Evolutionary conservation across 2,888 invertebrate genomes (phyloP), one percentile per base, ranked within the genome.

Genomic region (Crepidodera aurea): DNA sequence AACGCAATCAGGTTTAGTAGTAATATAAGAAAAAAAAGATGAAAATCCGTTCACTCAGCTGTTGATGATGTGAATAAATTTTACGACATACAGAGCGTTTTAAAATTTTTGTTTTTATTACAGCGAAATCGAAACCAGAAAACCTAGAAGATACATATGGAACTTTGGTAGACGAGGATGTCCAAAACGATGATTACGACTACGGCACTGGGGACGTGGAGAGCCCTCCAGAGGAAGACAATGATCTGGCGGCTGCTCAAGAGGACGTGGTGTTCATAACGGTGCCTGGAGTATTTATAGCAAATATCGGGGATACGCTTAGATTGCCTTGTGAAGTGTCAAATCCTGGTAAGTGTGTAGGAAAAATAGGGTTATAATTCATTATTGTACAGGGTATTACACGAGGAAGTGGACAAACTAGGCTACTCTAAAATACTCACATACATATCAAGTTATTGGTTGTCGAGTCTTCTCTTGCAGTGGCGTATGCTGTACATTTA

Each of bases 311-410:
- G 3, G 73, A 74, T 13, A 74, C 72, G 7, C 77, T 81, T 7
- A 64, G 68, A 10, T 67, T 82, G 18, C 81, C 81, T 2, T 82
- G 82, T 63, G 72, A 79, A 27, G 63, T 67, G 15, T 63, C 69
- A 6, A 60, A 61, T n/a, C 39, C 61, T 51, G 64, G 67, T 67
- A 60, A 63, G 57, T 44, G 16, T 12, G 34, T 2, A 22, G 6
- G 22, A 22, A 27, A 27, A 27, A n/a, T n/a, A n/a, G 27, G 27
- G 27, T n/a, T n/a, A n/a, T n/a, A n/a, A n/a, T n/a, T n/a, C n/a
- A n/a, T n/a, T n/a, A n/a, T n/a, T n/a, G n/a, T n/a, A n/a, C n/a
- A n/a, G n/a, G n/a, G n/a, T n/a, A n/a, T n/a, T n/a, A n/a, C n/a
- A n/a, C n/a, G n/a, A n/a, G n/a, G n/a, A n/a, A n/a, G n/a, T n/a